Base-by-base conservation (phyloP, 2,113 vertebrate species). In the Menidia beryllina region DNA sequence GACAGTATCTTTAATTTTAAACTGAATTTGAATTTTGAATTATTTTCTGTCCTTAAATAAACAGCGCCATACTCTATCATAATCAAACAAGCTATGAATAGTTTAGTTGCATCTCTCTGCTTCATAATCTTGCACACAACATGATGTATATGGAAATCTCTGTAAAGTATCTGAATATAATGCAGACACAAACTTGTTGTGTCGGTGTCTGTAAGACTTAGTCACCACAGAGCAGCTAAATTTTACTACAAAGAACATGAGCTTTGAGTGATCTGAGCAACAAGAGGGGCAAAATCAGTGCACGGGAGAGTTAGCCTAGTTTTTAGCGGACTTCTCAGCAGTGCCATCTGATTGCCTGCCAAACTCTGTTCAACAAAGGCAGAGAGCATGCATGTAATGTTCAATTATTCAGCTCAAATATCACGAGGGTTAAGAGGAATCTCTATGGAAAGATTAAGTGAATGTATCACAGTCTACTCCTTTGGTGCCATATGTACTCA, bases 321-420 rank as follows among this genome's bases (percentile, higher is more conserved):
- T 34, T 69, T 50, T 27, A 60, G 68, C 41, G 52, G 39, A 20
- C 73, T 72, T 85, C 80, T 51, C 23, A 78, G 26, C n/a, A 1
- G 5, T 19, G 73, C 73, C 82, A 85, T 41, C 23, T 70, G 50
- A 80, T 57, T 26, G 26, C 48, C 75, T 80, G 82, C 79, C 75
- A 81, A 64, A 67, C n/a, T 38, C 55, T 67, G 54, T 66, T 56
- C 23, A 77, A 48, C 23, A 75, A 73, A 72, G 58, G 23, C 59
- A 67, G 64, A 38, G 47, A 56, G 52, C 59, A 53, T 39, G 23
- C 63, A 49, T 56, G 69, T 21, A 50, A 24, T 2, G 2, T n/a
- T n/a, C n/a, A n/a, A n/a, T n/a, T n/a, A n/a, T n/a, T n/a, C n/a
- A n/a, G n/a, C n/a, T n/a, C n/a, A n/a, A n/a, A n/a, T n/a, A n/a